Conservation (phyloP, 2,888 invertebrate species). For the Merodon equestris region DNA sequence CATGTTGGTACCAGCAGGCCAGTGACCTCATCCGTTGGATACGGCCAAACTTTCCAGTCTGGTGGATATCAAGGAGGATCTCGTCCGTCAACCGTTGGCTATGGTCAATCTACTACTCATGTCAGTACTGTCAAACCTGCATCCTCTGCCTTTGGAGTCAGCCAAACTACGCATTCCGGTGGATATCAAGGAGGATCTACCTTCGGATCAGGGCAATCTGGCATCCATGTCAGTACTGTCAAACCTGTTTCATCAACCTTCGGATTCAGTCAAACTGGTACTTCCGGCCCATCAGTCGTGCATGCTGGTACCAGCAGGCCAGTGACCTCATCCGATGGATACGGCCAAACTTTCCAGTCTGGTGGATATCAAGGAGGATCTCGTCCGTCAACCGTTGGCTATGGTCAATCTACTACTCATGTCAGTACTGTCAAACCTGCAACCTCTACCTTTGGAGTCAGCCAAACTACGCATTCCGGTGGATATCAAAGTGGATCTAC, state of each 20-base stretch:
- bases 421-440: too few species aligned
- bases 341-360: too few species aligned
- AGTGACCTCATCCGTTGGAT: not conserved
- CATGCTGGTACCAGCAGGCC: not conserved
- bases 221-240: too few species aligned
- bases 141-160: not conserved
- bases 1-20: not conserved
- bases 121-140: not conserved
- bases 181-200: not conserved
- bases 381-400: not conserved
- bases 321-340: not conserved
- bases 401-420: not conserved
- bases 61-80: conserved; percentile 11
- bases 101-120: not conserved
- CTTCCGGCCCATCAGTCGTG: not conserved
- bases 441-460: too few species aligned
- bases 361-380: not conserved
- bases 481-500: not conserved
- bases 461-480: too few species aligned
- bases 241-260: not conserved
- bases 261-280: not conserved
- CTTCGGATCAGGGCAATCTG: too few species aligned
- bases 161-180: too few species aligned
- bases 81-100: not conserved
- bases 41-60: too few species aligned